These are phyloP conservation scores for Promerops cafer DNA, from an alignment of 2,113 vertebrate species.

Conservation along the genomic window DNA sequence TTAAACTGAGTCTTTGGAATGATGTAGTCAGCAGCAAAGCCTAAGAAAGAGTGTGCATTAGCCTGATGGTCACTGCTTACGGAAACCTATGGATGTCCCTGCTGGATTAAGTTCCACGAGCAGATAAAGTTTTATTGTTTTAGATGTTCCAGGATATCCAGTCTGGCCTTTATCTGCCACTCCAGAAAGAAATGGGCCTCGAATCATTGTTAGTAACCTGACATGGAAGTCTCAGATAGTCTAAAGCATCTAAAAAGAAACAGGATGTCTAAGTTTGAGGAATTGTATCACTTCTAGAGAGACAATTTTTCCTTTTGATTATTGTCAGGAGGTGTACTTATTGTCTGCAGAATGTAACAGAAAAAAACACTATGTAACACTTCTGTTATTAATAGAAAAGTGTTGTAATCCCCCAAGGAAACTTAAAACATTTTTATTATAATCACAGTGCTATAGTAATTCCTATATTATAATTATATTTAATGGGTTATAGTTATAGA, in stretches of 20 bases:
- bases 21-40: neutral
- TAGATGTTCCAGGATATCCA: neutral
- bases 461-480: neutral
- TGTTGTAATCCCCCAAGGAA: neutral
- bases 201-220: neutral
- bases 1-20: neutral
- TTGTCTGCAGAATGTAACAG: neutral
- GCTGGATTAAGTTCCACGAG: neutral
- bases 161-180: neutral
- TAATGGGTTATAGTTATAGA: neutral
- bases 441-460: neutral
- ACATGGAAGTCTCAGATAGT: neutral
- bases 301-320: neutral
- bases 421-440: neutral
- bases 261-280: neutral
- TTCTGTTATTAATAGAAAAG: neutral
- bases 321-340: neutral
- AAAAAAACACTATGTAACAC: neutral
- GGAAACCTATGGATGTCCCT: neutral
- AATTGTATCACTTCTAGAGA: neutral
- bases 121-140: neutral
- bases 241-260: neutral
- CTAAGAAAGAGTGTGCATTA: neutral
- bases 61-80: neutral
- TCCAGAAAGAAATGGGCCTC: neutral